These are phyloP conservation scores for Austrofundulus limnaeus DNA, from an alignment of 2,113 vertebrate genomes.

Conservation along the genomic window DNA sequence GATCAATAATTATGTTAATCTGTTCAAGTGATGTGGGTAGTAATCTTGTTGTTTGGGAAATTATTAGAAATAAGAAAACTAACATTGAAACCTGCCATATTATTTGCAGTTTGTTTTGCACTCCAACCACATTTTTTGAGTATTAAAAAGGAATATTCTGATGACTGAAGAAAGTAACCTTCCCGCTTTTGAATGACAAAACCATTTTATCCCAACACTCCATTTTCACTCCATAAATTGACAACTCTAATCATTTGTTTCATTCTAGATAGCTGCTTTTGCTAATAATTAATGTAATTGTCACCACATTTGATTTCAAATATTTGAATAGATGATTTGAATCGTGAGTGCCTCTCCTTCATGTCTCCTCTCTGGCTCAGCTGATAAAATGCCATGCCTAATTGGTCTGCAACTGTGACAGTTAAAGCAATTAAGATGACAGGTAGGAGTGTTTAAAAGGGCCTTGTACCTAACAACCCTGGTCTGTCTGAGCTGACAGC, in stretches of 20 bases:
- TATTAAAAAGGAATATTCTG: too few species aligned
- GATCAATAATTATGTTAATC: too few species aligned
- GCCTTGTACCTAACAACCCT: constrained; percentile 39
- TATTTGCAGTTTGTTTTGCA: too few species aligned
- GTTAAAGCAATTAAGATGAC: constrained; percentile 72
- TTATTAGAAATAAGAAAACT: too few species aligned
- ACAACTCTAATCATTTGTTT: constrained; percentile 27
- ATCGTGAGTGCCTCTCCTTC: constrained; percentile 41
- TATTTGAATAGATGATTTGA: constrained; percentile 63
- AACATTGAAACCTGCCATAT: too few species aligned
- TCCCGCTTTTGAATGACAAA: neutral
- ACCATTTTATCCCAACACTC: neutral
- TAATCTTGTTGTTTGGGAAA: too few species aligned
- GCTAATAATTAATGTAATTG: constrained; percentile 63
- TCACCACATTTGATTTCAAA: constrained; percentile 61
- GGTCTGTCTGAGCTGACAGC: constrained; percentile 44
- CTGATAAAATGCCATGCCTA: constrained; percentile 57
- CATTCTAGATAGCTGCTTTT: constrained; percentile 41
- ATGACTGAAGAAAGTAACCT: neutral
- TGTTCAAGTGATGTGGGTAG: too few species aligned
- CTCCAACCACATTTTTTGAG: too few species aligned
- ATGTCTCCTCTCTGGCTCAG: constrained; percentile 14
- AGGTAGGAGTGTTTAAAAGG: constrained; percentile 63
- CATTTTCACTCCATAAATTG: neutral
- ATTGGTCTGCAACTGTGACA: constrained; percentile 65